phyloP scores from a whole-genome alignment of 2,113 vertebrate species.

The Xenopus tropicalis region UCB_Xtro_10.0 CM004444.2:164498001-164498500 shows the following conservation, averaged over 20 bases:
- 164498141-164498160: background rate
- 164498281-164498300: constrained; percentile 11
- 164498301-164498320: constrained; percentile 11
- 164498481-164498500: background rate
- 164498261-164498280: constrained; percentile 10
- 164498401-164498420: constrained; percentile 8
- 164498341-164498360: constrained; percentile 11
- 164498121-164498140: too few relatives aligned
- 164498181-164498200: background rate
- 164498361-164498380: background rate
- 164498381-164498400: constrained; percentile 2
- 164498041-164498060: too few relatives aligned
- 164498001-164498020: too few relatives aligned
- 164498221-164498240: background rate
- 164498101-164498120: too few relatives aligned
- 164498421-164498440: constrained; percentile 5
- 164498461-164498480: too few relatives aligned
- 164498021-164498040: too few relatives aligned
- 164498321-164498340: constrained; percentile 9
- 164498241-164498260: constrained; percentile 1
- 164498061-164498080: too few relatives aligned
- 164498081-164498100: too few relatives aligned
- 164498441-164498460: background rate
- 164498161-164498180: background rate
- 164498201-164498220: background rate